Base-by-base conservation (phyloP, 2,797 vertebrate genomes). In the Oreochromis mossambicus region DNA sequence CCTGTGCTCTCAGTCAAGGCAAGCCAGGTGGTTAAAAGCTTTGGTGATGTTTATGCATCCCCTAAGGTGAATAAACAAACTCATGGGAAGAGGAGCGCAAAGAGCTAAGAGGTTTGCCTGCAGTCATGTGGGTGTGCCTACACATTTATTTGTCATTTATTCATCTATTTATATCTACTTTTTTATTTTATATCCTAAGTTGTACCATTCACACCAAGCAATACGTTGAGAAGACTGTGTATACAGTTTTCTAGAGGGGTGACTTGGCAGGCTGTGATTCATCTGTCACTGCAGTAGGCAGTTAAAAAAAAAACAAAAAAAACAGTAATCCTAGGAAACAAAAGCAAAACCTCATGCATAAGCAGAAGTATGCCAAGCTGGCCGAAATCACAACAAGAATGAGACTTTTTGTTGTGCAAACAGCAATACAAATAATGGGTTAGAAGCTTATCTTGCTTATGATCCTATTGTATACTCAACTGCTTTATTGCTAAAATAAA, bases 121-220 rank as follows among this genome's bases (percentile, higher is more conserved):
- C 17, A 54, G 61, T 34, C 10, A 5, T 61, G 41, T 24, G 36
- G 38, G 32, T 38, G 21, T 11, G 52, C 34, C 56, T 41, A 12
- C 21, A 68, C 56, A 34, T 83, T n/a, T 32, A 51, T 51, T 70
- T 83, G 58, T 8, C 55, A 58, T 32, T 58, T 63, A 63, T 63
- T 63, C 58, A 63, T 63, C 19, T 21, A 63, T 21, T 63, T 38
- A 66, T 66, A 29, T 48, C 29, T 51, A 80, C 58, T 63, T 63
- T 54, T 48, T 50, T 12, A 48, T 32, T 75, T 75, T 19, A 75
- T 51, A 11, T 80, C 58, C 55, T 68, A 79, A 5, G 83, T 81
- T 73, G 61, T 19, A n/a, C 29, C 41, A 73, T 83, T 79, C 80
- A 78, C 70, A 41, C 70, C 51, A 61, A 92, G 88, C 85, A 80